These are phyloP conservation scores for Microtus oregoni DNA, from an alignment of 2,113 vertebrate species.

Conservation along the genomic window DNA sequence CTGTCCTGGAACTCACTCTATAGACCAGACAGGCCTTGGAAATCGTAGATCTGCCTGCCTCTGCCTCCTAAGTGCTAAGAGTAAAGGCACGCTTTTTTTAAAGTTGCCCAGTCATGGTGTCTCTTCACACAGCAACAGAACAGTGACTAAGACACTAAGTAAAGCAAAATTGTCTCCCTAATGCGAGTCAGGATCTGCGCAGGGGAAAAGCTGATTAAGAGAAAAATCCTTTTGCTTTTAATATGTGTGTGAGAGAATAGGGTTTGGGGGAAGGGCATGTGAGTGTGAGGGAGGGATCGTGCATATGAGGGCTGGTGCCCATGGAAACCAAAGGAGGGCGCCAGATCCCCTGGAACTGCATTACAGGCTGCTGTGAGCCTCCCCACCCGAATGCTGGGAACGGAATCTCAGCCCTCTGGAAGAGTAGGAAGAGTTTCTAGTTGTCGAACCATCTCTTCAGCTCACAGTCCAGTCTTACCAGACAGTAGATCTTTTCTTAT, in stretches of 20 bases:
- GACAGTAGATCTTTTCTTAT: conserved; percentile 8
- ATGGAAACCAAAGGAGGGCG: background rate
- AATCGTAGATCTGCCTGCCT: background rate
- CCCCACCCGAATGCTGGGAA: too few species aligned
- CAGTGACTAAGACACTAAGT: background rate
- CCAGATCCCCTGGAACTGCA: background rate
- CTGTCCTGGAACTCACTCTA: background rate
- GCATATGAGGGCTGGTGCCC: background rate
- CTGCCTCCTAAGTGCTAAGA: background rate
- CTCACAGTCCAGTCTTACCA: background rate
- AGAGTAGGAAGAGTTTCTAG: background rate
- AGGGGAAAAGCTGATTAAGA: background rate
- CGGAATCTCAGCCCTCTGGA: background rate
- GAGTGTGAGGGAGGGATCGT: background rate
- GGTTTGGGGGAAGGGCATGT: background rate
- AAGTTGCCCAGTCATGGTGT: background rate
- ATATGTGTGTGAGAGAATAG: too few species aligned
- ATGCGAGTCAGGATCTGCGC: background rate
- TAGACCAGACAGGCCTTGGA: background rate
- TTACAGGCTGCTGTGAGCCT: background rate
- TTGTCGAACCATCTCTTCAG: background rate
- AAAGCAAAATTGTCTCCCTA: background rate
- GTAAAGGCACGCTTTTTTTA: background rate
- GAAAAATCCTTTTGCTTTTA: background rate
- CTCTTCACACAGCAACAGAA: background rate